A percentile compares a stretch with the other conserved stretches of the same genome.
Evolutionary conservation across 2,888 invertebrate species (phyloP).

Genomic region (Philereme transversata): DNA sequence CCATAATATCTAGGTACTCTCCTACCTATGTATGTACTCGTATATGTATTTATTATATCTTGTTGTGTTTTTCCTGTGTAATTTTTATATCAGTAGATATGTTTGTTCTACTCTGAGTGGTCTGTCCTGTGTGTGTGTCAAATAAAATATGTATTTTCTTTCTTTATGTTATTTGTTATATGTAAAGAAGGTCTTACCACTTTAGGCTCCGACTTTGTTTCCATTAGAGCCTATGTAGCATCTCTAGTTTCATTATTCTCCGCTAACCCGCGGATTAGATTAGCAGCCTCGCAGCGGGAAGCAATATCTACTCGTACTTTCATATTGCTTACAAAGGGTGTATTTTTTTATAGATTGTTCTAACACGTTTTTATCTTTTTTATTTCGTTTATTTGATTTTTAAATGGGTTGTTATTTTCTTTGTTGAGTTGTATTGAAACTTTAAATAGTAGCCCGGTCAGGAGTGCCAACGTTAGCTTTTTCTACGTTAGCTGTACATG

Average conservation of each 20-base stretch:
- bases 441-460: too few relatives aligned
- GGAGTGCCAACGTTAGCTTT: too few relatives aligned
- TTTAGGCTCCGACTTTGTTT: not conserved
- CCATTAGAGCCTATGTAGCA: slow-evolving; percentile 1
- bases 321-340: slow-evolving; percentile 38
- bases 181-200: not conserved
- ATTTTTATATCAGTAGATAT: too few relatives aligned
- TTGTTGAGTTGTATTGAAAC: slow-evolving; percentile 6
- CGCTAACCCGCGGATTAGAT: slow-evolving; percentile 61
- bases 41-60: too few relatives aligned
- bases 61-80: too few relatives aligned
- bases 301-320: slow-evolving; percentile 36
- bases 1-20: too few relatives aligned
- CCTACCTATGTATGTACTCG: too few relatives aligned
- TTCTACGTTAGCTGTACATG: too few relatives aligned
- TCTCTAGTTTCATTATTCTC: slow-evolving; percentile 59
- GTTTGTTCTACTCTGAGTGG: too few relatives aligned
- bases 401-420: slow-evolving; percentile 13
- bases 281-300: slow-evolving; percentile 53
- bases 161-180: too few relatives aligned
- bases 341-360: slow-evolving; percentile 41
- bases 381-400: slow-evolving; percentile 24
- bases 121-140: too few relatives aligned
- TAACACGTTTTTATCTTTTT: slow-evolving; percentile 31
- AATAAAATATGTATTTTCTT: too few relatives aligned